A percentile compares a stretch with the other conserved stretches of the same genome.
These are phyloP conservation scores for Saccostrea glomerata DNA, from an alignment of 1,140 invertebrate species.

Conservation along the genomic window DNA sequence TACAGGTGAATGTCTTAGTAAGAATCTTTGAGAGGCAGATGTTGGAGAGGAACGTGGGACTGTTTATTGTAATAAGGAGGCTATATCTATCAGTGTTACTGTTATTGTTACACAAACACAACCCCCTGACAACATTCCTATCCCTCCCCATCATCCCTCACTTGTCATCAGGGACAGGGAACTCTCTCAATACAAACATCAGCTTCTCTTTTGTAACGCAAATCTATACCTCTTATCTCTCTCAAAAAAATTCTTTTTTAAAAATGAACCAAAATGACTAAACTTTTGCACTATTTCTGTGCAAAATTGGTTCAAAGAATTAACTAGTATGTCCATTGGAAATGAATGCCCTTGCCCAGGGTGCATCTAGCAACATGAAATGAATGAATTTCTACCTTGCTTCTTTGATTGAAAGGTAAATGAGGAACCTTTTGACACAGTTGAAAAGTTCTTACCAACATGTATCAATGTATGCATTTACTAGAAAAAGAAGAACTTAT, in stretches of 20 bases:
- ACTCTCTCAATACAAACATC: slow-evolving; percentile 7
- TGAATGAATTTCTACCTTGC: too few species aligned
- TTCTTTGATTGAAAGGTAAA: too few species aligned
- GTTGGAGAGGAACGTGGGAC: not conserved
- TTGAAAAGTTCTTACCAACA: too few species aligned
- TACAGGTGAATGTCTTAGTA: not conserved
- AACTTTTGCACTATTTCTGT: too few species aligned
- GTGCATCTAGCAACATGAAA: too few species aligned
- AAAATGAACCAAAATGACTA: not conserved
- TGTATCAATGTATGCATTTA: too few species aligned
- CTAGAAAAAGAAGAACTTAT: too few species aligned
- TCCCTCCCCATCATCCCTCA: not conserved
- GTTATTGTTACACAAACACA: slow-evolving; percentile 27
- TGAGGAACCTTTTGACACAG: too few species aligned
- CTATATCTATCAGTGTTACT: not conserved
- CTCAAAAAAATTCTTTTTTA: not conserved
- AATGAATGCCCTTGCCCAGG: too few species aligned
- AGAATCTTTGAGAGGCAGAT: not conserved
- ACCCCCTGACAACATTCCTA: not conserved
- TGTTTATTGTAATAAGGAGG: not conserved
- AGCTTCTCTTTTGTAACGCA: not conserved
- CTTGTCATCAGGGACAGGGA: not conserved
- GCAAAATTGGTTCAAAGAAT: too few species aligned
- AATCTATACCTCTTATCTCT: not conserved
- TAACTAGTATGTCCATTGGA: too few species aligned